A percentile compares a stretch with the other conserved stretches of the same genome.
Conservation (phyloP, 2,888 invertebrate genomes). For the Dendrolimus pini region DNA sequence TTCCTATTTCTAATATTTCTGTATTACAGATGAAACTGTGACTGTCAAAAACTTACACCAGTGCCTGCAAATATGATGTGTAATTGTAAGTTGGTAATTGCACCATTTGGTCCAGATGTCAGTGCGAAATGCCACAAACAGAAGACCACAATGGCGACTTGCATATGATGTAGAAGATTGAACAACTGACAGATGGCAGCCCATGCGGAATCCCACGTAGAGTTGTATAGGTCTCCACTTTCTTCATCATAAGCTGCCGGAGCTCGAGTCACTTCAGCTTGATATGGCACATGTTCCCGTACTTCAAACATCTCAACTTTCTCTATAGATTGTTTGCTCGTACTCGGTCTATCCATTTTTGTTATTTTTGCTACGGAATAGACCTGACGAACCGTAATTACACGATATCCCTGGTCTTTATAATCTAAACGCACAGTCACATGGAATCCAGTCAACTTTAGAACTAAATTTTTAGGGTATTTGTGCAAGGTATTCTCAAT, state of each 20-base stretch:
- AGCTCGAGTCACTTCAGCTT: slow-evolving; percentile 58
- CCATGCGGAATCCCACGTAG: slow-evolving; percentile 63
- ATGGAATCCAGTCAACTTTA: slow-evolving; percentile 27
- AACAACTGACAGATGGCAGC: slow-evolving; percentile 57
- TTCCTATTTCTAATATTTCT: no score
- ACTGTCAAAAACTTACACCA: slow-evolving; percentile 47
- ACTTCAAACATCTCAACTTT: slow-evolving; percentile 65
- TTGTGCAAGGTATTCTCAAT: slow-evolving; percentile 25
- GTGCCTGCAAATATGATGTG: slow-evolving; percentile 69
- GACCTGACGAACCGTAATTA: slow-evolving; percentile 34
- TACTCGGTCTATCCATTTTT: slow-evolving; percentile 63
- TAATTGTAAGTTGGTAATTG: slow-evolving; percentile 58
- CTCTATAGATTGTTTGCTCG: slow-evolving; percentile 58
- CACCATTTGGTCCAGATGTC: slow-evolving; percentile 50
- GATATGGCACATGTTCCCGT: slow-evolving; percentile 65
- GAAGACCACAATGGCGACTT: slow-evolving; percentile 63
- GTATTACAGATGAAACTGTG: no score
- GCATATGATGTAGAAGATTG: slow-evolving; percentile 65
- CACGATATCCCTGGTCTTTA: not conserved
- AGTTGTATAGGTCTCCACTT: slow-evolving; percentile 43
- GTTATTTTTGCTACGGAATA: slow-evolving; percentile 25
- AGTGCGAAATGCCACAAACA: slow-evolving; percentile 63
- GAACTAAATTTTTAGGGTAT: slow-evolving; percentile 35
- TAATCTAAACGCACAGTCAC: slow-evolving; percentile 23
- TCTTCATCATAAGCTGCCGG: slow-evolving; percentile 60